phyloP scores from a whole-genome alignment of 1,140 invertebrate genomes.

The Diabrotica virgifera region DNA sequence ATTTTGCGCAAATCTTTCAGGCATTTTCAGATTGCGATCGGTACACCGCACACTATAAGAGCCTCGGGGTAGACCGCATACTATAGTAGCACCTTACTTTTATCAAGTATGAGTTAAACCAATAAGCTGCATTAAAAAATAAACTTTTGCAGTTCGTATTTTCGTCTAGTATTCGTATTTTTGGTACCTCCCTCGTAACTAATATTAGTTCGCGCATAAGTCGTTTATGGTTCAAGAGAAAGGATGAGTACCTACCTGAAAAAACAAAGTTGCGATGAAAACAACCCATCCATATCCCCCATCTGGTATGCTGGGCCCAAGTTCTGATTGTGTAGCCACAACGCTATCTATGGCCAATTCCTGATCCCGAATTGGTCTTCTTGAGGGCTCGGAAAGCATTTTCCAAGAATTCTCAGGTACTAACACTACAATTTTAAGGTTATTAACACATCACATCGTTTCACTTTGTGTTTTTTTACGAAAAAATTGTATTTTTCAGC shows the following conservation, averaged over 20 bases:
- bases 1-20: too few species aligned
- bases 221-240: too few species aligned
- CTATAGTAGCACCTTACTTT: too few species aligned
- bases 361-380: conserved; percentile 11
- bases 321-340: conserved; percentile 59
- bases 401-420: not conserved
- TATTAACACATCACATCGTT: not conserved
- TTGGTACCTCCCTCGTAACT: too few species aligned
- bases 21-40: too few species aligned
- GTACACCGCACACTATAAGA: too few species aligned
- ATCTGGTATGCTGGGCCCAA: conserved; percentile 61
- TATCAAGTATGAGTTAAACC: too few species aligned
- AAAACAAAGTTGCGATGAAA: conserved; percentile 55
- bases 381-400: conserved; percentile 10
- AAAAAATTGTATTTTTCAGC: not conserved
- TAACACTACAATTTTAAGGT: not conserved
- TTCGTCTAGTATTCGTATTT: too few species aligned
- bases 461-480: not conserved
- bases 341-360: conserved; percentile 51
- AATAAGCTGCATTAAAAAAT: too few species aligned
- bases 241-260: conserved; percentile 48
- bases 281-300: conserved; percentile 65
- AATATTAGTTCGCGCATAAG: too few species aligned
- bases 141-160: too few species aligned
- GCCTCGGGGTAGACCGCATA: too few species aligned